Percentiles rank a stretch among this genome's conserved stretches.
Conservation (phyloP, 2,113 vertebrate species). For the Polypterus senegalus region DNA sequence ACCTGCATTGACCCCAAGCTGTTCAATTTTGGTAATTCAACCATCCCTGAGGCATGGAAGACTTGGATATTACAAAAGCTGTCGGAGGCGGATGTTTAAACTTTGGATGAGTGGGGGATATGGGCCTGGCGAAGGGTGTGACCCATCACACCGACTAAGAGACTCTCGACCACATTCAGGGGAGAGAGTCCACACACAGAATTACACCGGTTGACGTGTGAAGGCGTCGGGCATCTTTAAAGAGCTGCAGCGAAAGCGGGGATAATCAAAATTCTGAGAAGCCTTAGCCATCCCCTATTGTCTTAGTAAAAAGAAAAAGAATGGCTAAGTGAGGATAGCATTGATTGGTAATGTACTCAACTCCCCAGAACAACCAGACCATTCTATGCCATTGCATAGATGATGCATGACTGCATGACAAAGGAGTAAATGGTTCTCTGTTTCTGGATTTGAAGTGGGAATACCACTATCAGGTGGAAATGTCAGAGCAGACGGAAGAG, state of each 20-base stretch:
- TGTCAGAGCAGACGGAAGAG: constrained; percentile 10
- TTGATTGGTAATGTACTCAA: constrained; percentile 4
- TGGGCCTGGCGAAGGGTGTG: background rate
- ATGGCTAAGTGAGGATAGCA: constrained; percentile 11
- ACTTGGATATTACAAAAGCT: background rate
- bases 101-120: background rate
- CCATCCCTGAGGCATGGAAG: too few relatives aligned
- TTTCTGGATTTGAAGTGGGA: constrained; percentile 6
- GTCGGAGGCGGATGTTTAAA: constrained; percentile 4
- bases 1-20: too few relatives aligned
- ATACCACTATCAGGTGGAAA: constrained; percentile 4
- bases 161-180: background rate
- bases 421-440: constrained; percentile 8
- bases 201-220: background rate
- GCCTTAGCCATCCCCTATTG: constrained; percentile 15
- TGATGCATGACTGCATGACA: background rate
- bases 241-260: too few relatives aligned
- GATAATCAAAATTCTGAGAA: too few relatives aligned
- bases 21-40: too few relatives aligned
- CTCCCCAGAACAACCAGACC: constrained; percentile 2
- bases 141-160: background rate
- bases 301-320: constrained; percentile 12
- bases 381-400: constrained; percentile 5
- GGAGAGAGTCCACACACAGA: background rate
- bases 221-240: constrained; percentile 1